A percentile compares a stretch with the other conserved stretches of the same genome.
Evolutionary conservation across 2,113 vertebrate genomes (phyloP).

Genomic region (Festucalex cinctus): DNA sequence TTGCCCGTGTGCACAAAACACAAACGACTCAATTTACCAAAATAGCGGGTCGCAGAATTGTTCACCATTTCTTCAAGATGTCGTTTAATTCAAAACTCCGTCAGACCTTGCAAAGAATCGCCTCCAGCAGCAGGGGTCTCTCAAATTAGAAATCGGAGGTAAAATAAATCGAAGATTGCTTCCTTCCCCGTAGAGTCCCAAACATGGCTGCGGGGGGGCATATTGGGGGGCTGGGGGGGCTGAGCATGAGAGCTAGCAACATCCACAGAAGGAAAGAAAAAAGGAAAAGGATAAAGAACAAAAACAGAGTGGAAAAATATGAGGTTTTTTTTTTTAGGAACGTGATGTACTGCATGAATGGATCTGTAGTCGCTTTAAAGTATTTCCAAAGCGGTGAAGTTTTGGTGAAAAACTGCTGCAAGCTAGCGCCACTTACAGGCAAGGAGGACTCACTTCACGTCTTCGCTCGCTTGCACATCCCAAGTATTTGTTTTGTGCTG

Average conservation of each 20-base stretch:
- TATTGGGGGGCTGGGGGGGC: slow-evolving; percentile 60
- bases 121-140: slow-evolving; percentile 71
- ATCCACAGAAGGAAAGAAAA: slow-evolving; percentile 19
- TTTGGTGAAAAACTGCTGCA: too few relatives aligned
- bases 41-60: slow-evolving; percentile 40
- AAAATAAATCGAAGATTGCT: slow-evolving; percentile 64
- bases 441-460: too few relatives aligned
- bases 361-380: slow-evolving; percentile 49
- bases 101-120: slow-evolving; percentile 55
- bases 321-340: background rate
- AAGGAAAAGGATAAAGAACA: slow-evolving; percentile 4
- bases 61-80: slow-evolving; percentile 50
- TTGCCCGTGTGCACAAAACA: slow-evolving; percentile 17
- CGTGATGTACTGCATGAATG: slow-evolving; percentile 41
- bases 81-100: slow-evolving; percentile 65
- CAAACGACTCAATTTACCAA: slow-evolving; percentile 32
- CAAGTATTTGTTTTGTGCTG: background rate
- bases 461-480: too few relatives aligned
- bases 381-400: too few relatives aligned
- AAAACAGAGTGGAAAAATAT: background rate
- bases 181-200: slow-evolving; percentile 67
- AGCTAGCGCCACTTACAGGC: too few relatives aligned
- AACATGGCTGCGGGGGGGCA: slow-evolving; percentile 68
- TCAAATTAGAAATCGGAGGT: slow-evolving; percentile 72
- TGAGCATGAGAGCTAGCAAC: slow-evolving; percentile 47